Conservation (phyloP, 2,113 vertebrate genomes). For the Isurus oxyrinchus region DNA sequence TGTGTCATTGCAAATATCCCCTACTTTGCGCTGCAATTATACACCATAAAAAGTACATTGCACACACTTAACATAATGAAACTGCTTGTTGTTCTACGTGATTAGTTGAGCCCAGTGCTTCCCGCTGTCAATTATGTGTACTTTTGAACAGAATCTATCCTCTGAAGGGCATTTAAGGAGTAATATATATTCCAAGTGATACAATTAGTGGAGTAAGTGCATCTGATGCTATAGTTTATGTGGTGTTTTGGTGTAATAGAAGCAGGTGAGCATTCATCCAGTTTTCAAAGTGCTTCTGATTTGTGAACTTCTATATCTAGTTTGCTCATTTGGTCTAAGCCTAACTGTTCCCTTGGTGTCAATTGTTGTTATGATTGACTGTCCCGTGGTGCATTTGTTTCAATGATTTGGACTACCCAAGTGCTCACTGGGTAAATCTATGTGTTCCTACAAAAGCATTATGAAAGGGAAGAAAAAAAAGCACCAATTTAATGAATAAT, state of each 20-base stretch:
- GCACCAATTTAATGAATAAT: background rate
- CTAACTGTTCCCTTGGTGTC: background rate
- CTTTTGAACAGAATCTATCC: background rate
- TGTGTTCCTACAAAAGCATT: background rate
- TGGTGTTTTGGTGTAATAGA: background rate
- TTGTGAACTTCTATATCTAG: background rate
- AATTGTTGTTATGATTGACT: background rate
- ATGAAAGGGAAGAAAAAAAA: background rate
- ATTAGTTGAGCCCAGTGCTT: background rate
- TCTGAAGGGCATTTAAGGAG: background rate
- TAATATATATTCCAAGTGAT: background rate
- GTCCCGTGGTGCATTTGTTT: background rate
- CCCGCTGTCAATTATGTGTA: background rate
- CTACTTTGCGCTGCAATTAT: background rate
- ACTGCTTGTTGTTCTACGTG: background rate
- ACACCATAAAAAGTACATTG: background rate
- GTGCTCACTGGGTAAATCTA: background rate
- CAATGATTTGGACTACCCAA: background rate
- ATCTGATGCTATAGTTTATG: background rate
- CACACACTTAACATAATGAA: background rate
- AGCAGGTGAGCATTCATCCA: background rate
- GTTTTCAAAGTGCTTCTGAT: background rate
- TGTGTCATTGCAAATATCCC: background rate
- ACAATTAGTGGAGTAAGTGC: background rate
- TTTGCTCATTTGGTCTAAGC: background rate